Percentiles rank a stretch among this genome's conserved stretches.
Evolutionary conservation across 2,888 invertebrate species (phyloP).

Genomic region (Caenorhabditis sp.): DNA sequence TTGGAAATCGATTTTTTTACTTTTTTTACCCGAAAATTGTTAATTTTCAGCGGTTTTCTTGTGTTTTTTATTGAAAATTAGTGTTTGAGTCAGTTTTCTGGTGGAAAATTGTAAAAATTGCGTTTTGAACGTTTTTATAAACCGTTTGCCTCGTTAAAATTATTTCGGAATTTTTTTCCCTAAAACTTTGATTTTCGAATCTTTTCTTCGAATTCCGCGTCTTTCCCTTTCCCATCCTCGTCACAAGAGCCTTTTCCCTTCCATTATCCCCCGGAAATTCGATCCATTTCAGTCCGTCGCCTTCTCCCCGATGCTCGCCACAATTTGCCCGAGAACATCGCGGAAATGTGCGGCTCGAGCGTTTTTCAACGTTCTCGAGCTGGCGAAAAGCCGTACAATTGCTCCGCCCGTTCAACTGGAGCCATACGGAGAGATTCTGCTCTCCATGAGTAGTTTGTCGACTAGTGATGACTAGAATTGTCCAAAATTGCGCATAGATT

Average conservation of each 20-base stretch:
- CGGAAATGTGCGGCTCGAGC: conserved; percentile 19
- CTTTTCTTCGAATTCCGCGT: neutral
- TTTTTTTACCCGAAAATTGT: too few relatives aligned
- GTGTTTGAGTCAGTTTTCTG: too few relatives aligned
- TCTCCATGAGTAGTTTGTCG: neutral
- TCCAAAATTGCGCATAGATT: too few relatives aligned
- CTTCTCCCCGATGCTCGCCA: conserved; percentile 5
- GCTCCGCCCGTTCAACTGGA: conserved; percentile 4
- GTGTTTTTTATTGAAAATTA: too few relatives aligned
- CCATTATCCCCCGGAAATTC: conserved; percentile 2
- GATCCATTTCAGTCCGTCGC: conserved; percentile 5
- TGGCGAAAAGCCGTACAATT: conserved; percentile 11
- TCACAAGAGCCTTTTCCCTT: neutral
- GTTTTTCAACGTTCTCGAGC: conserved; percentile 19
- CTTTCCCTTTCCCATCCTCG: neutral
- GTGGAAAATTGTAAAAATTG: too few relatives aligned
- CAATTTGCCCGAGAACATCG: neutral
- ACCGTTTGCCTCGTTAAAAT: too few relatives aligned
- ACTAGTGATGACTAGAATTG: too few relatives aligned
- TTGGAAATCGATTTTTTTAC: too few relatives aligned
- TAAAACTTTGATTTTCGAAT: too few relatives aligned
- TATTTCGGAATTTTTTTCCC: too few relatives aligned
- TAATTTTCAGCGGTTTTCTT: too few relatives aligned
- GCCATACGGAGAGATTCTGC: conserved; percentile 11
- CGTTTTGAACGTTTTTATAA: too few relatives aligned